Percentiles rank a stretch among this genome's conserved stretches.
Conservation (phyloP, 2,113 vertebrate genomes). For the Coptodon rendalli region DNA sequence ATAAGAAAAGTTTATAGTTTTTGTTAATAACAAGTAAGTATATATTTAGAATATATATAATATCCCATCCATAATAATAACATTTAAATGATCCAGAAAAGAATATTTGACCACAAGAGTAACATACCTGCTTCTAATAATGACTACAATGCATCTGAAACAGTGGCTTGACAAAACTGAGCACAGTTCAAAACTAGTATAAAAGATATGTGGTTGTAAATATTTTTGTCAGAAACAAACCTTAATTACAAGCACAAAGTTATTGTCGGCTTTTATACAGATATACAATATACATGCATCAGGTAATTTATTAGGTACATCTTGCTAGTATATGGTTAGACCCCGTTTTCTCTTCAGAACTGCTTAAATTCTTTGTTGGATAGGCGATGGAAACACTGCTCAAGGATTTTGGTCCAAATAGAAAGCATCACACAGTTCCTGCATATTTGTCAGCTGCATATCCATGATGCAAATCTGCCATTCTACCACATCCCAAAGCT, state of each 20-base stretch:
- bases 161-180: not conserved
- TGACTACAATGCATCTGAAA: not conserved
- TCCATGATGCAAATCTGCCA: not conserved
- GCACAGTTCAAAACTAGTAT: not conserved
- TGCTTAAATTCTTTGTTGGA: not conserved
- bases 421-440: not conserved
- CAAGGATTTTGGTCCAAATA: not conserved
- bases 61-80: not conserved
- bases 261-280: not conserved
- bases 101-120: not conserved
- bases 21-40: not conserved
- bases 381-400: not conserved
- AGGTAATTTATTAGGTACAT: not conserved
- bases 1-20: not conserved
- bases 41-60: not conserved
- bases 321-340: not conserved
- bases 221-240: not conserved
- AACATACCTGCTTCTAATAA: not conserved
- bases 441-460: not conserved
- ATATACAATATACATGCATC: not conserved
- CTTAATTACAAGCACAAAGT: not conserved
- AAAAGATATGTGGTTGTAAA: not conserved
- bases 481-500: not conserved
- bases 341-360: not conserved
- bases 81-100: not conserved